phyloP scores from a whole-genome alignment of 2,113 vertebrate species.

The Gorsachius goisagi region DNA sequence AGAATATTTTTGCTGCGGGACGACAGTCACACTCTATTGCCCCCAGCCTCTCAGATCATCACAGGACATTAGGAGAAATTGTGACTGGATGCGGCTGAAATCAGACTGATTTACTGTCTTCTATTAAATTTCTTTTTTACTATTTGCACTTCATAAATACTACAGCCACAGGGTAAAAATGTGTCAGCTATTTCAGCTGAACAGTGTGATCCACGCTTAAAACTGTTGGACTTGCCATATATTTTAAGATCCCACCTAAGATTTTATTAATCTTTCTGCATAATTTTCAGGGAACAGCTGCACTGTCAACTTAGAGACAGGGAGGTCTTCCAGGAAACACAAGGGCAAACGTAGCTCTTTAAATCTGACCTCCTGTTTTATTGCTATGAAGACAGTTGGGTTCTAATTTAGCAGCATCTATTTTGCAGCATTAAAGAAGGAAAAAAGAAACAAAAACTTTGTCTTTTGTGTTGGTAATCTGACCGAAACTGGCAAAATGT shows the following conservation, averaged over 20 bases:
- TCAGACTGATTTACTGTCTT: slow-evolving; percentile 1
- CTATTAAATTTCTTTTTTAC: neutral
- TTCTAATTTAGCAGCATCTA: slow-evolving; percentile 28
- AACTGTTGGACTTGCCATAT: neutral
- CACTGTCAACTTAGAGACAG: slow-evolving; percentile 59
- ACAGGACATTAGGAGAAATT: neutral
- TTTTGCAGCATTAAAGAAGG: neutral
- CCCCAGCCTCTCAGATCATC: neutral
- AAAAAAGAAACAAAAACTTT: neutral
- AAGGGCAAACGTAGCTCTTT: slow-evolving; percentile 55
- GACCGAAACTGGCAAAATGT: neutral
- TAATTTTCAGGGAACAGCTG: slow-evolving; percentile 74
- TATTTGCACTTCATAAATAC: neutral
- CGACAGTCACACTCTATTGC: neutral
- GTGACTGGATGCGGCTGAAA: neutral
- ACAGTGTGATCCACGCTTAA: neutral
- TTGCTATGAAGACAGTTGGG: neutral
- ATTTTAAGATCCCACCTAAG: slow-evolving; percentile 21
- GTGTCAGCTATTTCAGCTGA: neutral
- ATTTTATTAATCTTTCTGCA: slow-evolving; percentile 41
- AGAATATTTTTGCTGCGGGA: slow-evolving; percentile 18
- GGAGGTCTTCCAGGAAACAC: slow-evolving; percentile 73
- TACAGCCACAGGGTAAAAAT: neutral
- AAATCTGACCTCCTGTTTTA: slow-evolving; percentile 38
- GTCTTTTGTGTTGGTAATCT: neutral